Evolutionary conservation across 1,140 invertebrate species (phyloP).

Genomic region (Drosophila ercepeae): DNA sequence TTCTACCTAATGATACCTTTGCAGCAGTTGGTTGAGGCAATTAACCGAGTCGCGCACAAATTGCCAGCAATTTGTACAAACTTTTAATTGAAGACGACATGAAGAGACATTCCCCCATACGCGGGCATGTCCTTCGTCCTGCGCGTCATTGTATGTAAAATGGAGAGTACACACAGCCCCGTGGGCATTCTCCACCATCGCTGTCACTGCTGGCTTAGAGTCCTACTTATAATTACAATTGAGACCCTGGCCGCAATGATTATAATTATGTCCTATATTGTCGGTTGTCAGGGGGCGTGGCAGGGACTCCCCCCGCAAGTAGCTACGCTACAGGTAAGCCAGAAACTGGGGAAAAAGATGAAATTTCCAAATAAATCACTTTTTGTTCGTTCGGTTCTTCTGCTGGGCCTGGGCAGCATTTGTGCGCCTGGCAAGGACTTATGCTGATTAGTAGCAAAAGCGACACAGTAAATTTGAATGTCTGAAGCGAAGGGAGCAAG

Average conservation of each 20-base stretch:
- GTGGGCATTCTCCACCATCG: slow-evolving; percentile 54
- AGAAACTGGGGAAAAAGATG: slow-evolving; percentile 27
- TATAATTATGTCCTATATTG: slow-evolving; percentile 78
- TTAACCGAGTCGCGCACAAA: slow-evolving; percentile 65
- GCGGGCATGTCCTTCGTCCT: slow-evolving; percentile 22
- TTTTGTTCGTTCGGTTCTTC: slow-evolving; percentile 39
- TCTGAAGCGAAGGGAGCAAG: slow-evolving; percentile 14
- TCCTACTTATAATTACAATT: slow-evolving; percentile 77
- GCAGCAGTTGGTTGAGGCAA: slow-evolving; percentile 53
- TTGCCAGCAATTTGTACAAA: slow-evolving; percentile 73
- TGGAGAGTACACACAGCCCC: slow-evolving; percentile 55
- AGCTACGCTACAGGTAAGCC: slow-evolving; percentile 72
- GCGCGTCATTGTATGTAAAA: slow-evolving; percentile 71
- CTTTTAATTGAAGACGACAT: slow-evolving; percentile 79
- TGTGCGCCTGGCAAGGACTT: slow-evolving; percentile 63
- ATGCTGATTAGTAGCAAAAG: slow-evolving; percentile 79
- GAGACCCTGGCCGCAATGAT: slow-evolving; percentile 70
- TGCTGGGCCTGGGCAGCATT: slow-evolving; percentile 33
- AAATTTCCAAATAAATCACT: slow-evolving; percentile 73
- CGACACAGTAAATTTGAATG: slow-evolving; percentile 80
- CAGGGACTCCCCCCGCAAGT: slow-evolving; percentile 24
- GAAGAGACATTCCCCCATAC: slow-evolving; percentile 50
- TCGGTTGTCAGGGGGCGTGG: slow-evolving; percentile 14
- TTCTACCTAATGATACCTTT: slow-evolving; percentile 39
- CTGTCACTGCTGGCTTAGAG: slow-evolving; percentile 50